These are phyloP conservation scores for Cecidostiba fungosa DNA, from an alignment of 2,888 invertebrate genomes.

Conservation along the genomic window DNA sequence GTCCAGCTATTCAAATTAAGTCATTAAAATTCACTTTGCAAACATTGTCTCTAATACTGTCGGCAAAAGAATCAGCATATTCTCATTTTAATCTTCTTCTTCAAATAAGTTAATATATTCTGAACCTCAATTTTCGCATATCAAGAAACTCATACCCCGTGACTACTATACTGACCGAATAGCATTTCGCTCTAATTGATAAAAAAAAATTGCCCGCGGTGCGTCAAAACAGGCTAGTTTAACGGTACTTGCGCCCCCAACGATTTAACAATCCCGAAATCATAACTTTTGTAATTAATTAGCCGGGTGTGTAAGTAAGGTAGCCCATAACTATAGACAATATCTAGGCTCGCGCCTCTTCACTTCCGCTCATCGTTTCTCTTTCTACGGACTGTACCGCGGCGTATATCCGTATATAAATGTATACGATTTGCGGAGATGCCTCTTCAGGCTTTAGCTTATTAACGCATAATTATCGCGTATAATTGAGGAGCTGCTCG, in stretches of 20 bases:
- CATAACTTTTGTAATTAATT: constrained; percentile 26
- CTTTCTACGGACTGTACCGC: constrained; percentile 1
- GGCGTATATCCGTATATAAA: not conserved
- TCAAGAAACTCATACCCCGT: not conserved
- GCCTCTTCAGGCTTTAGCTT: constrained; percentile 19
- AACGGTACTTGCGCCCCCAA: not conserved
- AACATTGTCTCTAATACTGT: not conserved
- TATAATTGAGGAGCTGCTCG: constrained; percentile 57
- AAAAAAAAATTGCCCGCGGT: not conserved
- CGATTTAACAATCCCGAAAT: constrained; percentile 9
- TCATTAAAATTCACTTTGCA: not conserved
- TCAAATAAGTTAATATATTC: not conserved
- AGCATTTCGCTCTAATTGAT: not conserved
- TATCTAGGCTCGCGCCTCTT: not conserved
- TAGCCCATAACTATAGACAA: constrained; percentile 28
- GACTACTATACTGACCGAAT: not conserved
- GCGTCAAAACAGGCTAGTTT: not conserved
- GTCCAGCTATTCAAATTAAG: not conserved
- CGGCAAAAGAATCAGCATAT: not conserved
- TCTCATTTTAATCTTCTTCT: not conserved
- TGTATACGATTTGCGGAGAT: constrained; percentile 12
- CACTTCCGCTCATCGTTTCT: constrained; percentile 34
- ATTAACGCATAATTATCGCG: constrained; percentile 60
- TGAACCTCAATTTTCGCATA: not conserved
- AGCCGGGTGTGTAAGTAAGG: constrained; percentile 12